A percentile compares a stretch with the other conserved stretches of the same genome.
Conservation (phyloP, 2,888 invertebrate genomes). For the Heliconius hortense region DNA sequence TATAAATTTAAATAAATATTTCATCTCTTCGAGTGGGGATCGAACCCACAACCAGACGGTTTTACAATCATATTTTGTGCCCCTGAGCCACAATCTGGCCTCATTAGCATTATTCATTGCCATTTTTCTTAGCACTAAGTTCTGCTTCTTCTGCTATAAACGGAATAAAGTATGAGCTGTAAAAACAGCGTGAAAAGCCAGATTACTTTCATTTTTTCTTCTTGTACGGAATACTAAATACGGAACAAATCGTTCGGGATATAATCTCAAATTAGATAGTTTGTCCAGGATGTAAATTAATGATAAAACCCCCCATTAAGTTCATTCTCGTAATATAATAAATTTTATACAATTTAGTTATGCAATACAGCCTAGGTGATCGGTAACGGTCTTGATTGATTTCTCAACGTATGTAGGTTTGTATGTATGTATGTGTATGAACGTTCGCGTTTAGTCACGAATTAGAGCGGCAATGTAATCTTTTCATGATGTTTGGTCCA, state of each 20-base stretch:
- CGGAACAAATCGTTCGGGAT: background rate
- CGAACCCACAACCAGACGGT: too few species aligned
- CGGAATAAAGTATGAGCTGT: background rate
- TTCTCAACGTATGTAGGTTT: slow-evolving; percentile 51
- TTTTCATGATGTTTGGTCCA: slow-evolving; percentile 23
- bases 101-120: too few species aligned
- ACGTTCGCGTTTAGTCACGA: slow-evolving; percentile 55
- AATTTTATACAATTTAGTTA: slow-evolving; percentile 28
- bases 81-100: too few species aligned
- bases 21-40: too few species aligned
- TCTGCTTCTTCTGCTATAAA: too few species aligned
- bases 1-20: too few species aligned
- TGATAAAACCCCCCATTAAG: background rate
- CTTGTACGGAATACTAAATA: background rate
- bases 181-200: background rate
- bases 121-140: background rate
- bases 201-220: background rate
- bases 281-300: background rate
- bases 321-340: background rate
- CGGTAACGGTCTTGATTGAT: slow-evolving; percentile 49
- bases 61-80: too few species aligned
- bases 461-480: slow-evolving; percentile 51
- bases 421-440: slow-evolving; percentile 40
- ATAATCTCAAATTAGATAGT: background rate
- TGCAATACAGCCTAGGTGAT: slow-evolving; percentile 23